These are phyloP conservation scores for Drosophila varians DNA, from an alignment of 1,140 invertebrate genomes.

Conservation along the genomic window DNA sequence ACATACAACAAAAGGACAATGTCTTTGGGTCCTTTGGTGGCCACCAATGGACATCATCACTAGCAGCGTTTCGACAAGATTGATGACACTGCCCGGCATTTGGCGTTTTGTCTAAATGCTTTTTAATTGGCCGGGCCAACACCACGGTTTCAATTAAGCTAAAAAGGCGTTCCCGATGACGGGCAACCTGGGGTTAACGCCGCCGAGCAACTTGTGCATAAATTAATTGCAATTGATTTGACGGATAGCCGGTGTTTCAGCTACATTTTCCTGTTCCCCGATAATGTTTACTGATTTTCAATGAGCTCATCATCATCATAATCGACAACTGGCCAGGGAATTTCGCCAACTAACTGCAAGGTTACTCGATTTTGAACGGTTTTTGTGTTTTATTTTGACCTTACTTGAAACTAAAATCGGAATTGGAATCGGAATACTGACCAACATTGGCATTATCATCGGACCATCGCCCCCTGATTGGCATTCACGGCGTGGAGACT, in stretches of 20 bases:
- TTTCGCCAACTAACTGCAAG: conserved; percentile 48
- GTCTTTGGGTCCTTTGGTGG: conserved; percentile 61
- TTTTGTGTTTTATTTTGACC: conserved; percentile 17
- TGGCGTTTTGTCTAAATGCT: conserved; percentile 62
- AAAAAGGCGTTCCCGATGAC: conserved; percentile 38
- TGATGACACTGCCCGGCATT: conserved; percentile 60
- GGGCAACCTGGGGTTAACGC: conserved; percentile 12
- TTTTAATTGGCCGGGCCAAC: conserved; percentile 65
- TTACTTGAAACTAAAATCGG: conserved; percentile 48
- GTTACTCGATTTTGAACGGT: conserved; percentile 22
- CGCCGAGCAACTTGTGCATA: conserved; percentile 45
- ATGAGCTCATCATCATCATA: conserved; percentile 44
- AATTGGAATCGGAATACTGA: conserved; percentile 46
- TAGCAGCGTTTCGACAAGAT: conserved; percentile 59
- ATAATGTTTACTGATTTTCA: conserved; percentile 26
- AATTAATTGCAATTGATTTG: conserved; percentile 62
- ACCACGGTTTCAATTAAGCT: conserved; percentile 66
- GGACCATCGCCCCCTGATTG: conserved; percentile 52
- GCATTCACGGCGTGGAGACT: conserved; percentile 61
- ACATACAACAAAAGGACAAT: conserved; percentile 7
- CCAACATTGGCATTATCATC: conserved; percentile 42
- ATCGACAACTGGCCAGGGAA: background rate
- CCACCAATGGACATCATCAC: conserved; percentile 13
- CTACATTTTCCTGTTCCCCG: conserved; percentile 3
- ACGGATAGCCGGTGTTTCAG: conserved; percentile 36